Conservation (phyloP, 2,113 vertebrate genomes). For the Pseudopipra pipra region DNA sequence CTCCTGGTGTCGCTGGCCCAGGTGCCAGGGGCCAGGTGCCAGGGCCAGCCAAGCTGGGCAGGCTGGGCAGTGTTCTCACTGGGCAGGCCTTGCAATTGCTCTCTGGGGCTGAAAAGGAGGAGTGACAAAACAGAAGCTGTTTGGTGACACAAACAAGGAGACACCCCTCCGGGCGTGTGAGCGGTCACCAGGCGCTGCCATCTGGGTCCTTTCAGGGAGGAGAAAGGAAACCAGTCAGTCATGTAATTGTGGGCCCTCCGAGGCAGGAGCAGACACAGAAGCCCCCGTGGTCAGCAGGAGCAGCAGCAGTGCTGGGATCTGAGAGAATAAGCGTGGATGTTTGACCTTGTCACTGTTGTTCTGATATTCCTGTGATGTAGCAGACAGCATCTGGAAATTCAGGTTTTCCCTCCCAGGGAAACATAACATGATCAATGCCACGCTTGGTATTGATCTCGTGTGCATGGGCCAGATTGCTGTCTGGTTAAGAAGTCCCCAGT, state of each 20-base stretch:
- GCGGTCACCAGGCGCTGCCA: background rate
- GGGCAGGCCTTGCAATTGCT: background rate
- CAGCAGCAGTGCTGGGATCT: background rate
- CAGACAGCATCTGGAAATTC: constrained; percentile 19
- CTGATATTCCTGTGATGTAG: background rate
- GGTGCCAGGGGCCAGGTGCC: accelerated
- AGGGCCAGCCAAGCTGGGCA: background rate
- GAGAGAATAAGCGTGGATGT: background rate
- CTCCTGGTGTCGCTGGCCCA: background rate
- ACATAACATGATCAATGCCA: background rate
- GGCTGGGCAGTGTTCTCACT: background rate
- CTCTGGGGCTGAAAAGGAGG: background rate
- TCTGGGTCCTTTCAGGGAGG: background rate
- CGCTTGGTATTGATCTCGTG: background rate
- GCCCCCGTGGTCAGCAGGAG: background rate
- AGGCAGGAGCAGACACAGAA: background rate
- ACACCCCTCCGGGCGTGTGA: background rate
- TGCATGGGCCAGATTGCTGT: background rate
- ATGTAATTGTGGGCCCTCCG: background rate
- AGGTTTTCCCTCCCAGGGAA: constrained; percentile 2
- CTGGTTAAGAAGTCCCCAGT: background rate
- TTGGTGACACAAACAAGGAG: background rate
- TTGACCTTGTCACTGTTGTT: background rate
- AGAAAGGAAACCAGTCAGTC: background rate
- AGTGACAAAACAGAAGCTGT: background rate